Conservation (phyloP, 2,888 invertebrate genomes). For the Poecilobothrus nobilitatus region DNA sequence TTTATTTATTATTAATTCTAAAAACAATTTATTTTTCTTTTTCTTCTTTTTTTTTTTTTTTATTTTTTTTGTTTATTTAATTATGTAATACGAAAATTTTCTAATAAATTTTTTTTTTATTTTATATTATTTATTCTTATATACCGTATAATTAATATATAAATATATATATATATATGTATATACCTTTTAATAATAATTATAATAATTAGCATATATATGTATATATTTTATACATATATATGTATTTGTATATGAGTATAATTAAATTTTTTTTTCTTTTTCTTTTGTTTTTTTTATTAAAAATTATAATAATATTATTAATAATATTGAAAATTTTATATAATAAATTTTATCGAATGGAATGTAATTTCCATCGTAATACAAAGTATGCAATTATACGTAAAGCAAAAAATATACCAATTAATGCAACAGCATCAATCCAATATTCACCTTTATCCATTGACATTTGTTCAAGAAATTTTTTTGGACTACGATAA, state of each 20-base stretch:
- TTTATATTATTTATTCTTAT: not conserved
- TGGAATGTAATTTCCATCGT: conserved; percentile 63
- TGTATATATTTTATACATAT: too few relatives aligned
- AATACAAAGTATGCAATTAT: conserved; percentile 74
- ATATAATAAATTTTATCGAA: conserved; percentile 33
- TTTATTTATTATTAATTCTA: not conserved
- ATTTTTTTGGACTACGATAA: conserved; percentile 69
- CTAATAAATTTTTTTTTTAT: not conserved
- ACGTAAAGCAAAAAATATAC: conserved; percentile 70
- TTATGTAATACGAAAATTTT: not conserved
- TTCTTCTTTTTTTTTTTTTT: too few relatives aligned
- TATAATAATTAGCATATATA: not conserved
- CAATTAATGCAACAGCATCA: conserved; percentile 72
- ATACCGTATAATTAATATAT: not conserved
- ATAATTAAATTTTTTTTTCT: not conserved
- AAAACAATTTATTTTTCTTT: not conserved
- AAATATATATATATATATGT: too few relatives aligned
- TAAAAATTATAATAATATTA: not conserved
- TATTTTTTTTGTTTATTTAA: not conserved
- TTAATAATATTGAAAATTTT: not conserved
- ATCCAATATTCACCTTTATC: conserved; percentile 68
- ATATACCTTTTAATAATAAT: not conserved
- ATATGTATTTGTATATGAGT: not conserved
- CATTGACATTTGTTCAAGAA: conserved; percentile 81
- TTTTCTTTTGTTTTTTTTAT: not conserved